Percentiles rank a stretch among this genome's conserved stretches.
These are phyloP conservation scores for Hormaphis cornu DNA, from an alignment of 1,140 invertebrate species.

Conservation along the genomic window DNA sequence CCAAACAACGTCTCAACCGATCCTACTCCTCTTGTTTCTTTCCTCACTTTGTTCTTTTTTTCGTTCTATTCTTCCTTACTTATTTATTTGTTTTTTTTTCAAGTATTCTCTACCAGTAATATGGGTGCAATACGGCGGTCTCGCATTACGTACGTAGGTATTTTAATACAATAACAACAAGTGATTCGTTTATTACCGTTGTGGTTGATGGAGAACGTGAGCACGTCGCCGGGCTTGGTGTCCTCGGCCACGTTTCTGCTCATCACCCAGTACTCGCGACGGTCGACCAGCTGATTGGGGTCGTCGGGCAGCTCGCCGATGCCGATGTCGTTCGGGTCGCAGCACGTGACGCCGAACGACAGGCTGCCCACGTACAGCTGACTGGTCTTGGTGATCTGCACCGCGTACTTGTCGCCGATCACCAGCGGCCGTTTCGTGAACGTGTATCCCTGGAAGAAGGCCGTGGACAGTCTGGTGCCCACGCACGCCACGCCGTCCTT, in stretches of 20 bases:
- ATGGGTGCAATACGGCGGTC: no score
- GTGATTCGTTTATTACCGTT: conserved; percentile 50
- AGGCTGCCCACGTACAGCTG: conserved; percentile 76
- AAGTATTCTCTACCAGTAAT: no score
- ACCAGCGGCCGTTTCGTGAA: conserved; percentile 77
- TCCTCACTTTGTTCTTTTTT: no score
- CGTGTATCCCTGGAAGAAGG: conserved; percentile 90
- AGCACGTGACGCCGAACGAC: conserved; percentile 85
- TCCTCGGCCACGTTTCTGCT: conserved; percentile 81
- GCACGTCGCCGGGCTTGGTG: conserved; percentile 75
- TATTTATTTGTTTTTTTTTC: no score
- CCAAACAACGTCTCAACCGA: no score
- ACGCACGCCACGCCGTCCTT: conserved; percentile 42
- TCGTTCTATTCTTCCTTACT: no score
- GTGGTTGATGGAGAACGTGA: conserved; percentile 74
- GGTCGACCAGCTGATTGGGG: conserved; percentile 79
- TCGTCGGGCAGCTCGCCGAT: conserved; percentile 79
- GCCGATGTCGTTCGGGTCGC: conserved; percentile 68
- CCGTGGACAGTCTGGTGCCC: conserved; percentile 67
- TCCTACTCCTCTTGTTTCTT: no score
- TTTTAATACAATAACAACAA: neutral
- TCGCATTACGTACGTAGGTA: neutral
- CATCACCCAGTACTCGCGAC: conserved; percentile 94
- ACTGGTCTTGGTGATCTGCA: conserved; percentile 76
- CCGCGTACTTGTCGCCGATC: conserved; percentile 75